Evolutionary conservation across 2,888 invertebrate species (phyloP), one percentile per base, ranked within the genome.

Genomic region (Zaprionus bogoriensis): DNA sequence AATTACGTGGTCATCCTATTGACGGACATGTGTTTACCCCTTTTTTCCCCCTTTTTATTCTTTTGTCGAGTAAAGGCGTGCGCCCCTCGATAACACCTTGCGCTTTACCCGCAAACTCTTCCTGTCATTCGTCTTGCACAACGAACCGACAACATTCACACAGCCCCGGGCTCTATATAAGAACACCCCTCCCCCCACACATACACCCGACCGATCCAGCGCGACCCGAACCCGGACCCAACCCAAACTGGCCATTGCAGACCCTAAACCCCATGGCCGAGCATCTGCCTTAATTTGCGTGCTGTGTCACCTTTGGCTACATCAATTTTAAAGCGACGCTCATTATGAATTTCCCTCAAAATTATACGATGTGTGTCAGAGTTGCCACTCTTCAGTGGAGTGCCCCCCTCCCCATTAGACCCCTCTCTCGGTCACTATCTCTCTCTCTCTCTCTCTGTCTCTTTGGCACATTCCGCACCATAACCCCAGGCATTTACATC

Each of bases 281-380:
- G 70, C 52, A 52, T 47, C 75, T 48, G 41, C 36, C 75, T 69
- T 70, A 69, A 66, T 66, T 76, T 76, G 67, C 65, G 70, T 85
- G 85, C 81, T 55, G 85, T 71, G 86, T 80, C 71, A 80, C 79
- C 78, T 82, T 74, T 67, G 59, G 74, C 53, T 50, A 66, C 67
- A 77, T 74, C 65, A 74, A 78, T 71, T 87, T 74, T 66, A 71
- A 85, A 75, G 65, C 67, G 86, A 60, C 83, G 71, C 87, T 80
- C 87, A 80, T 80, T 80, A 80, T 87, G 82, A 79, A 85, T 80
- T 82, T 87, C 76, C 80, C 87, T 80, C 85, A 87, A 87, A 85
- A 80, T 80, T 78, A 87, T 76, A 80, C 66, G 80, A 82, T 50
- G 54, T 64, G 63, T 60, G 76, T 36, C 53, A 39, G 41, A 66